Base-by-base conservation (phyloP, 2,888 invertebrate species). In the Campoplex capitator region DNA sequence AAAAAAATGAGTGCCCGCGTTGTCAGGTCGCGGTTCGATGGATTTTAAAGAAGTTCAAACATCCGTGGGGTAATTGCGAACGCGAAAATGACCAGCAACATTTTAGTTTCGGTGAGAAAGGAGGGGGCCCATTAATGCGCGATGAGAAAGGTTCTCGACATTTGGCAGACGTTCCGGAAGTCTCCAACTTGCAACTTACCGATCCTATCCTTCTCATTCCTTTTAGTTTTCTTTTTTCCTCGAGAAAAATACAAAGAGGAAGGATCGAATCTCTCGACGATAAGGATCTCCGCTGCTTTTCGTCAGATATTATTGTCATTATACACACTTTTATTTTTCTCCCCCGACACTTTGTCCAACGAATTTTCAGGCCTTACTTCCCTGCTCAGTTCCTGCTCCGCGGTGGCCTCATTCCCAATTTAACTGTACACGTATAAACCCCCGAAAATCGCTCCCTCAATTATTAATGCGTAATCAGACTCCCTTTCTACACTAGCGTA, bases 391-490 rank as follows among this genome's bases (percentile, higher is more conserved):
- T 23, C 32, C 54, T 18, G 32, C 67, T 23, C 23, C 51, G 23
- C 28, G 8, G 9, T 13, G 51, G 23, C 73, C 80, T 54, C 51
- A 9, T 51, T 62, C 51, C 23, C 56, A 42, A 67, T 56, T 42
- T 51, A 28, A 38, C 38, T 65, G 35, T 67, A 23, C 56, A 23
- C n/a, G 7, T 13, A 28, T 3, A 23, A 28, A 70, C 38, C 35
- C 56, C 77, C 83, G 85, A 88, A 92, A 91, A 93, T 93, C 92
- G 88, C 91, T 92, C 89, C 90, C 91, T 94, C 93, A 93, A 94
- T 94, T 93, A 94, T 94, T 94, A 92, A 94, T 93, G 90, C 91
- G 92, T 92, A 93, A 94, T 94, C 93, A 94, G 92, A 90, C 89
- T 90, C 91, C 88, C 91, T 90, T 92, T 92, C 91, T 89, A 89